These are phyloP conservation scores for Meta bourneti DNA, from an alignment of 2,888 invertebrate species.

Conservation along the genomic window DNA sequence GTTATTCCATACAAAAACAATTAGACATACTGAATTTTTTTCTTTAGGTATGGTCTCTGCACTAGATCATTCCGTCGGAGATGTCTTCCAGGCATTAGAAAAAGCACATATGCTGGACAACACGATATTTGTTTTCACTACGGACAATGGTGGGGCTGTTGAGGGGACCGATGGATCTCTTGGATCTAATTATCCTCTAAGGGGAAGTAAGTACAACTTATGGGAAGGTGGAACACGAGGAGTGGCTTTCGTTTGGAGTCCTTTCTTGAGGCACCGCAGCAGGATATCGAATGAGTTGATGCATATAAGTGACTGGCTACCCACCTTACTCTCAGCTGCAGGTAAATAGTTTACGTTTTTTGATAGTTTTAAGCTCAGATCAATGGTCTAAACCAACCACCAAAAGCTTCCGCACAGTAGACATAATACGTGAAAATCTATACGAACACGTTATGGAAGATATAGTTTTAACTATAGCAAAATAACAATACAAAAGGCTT, in stretches of 20 bases:
- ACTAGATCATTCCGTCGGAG: constrained; percentile 92
- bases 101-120: constrained; percentile 87
- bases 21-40: no score
- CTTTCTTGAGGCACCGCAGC: constrained; percentile 83
- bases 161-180: constrained; percentile 83
- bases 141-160: constrained; percentile 91
- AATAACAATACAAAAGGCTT: no score
- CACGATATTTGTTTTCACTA: constrained; percentile 91
- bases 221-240: constrained; percentile 97
- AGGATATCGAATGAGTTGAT: constrained; percentile 85
- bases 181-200: constrained; percentile 85
- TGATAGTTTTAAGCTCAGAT: not conserved
- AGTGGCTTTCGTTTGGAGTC: constrained; percentile 90
- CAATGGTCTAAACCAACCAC: not conserved
- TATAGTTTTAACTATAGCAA: no score
- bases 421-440: no score
- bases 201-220: constrained; percentile 83
- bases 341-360: constrained; percentile 80
- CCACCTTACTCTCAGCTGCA: constrained; percentile 89
- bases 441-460: no score
- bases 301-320: constrained; percentile 94
- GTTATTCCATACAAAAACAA: no score
- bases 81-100: constrained; percentile 87
- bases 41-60: constrained; percentile 89
- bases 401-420: no score